These are phyloP conservation scores for Eupithecia centaureata DNA, from an alignment of 2,888 invertebrate species.

Conservation along the genomic window DNA sequence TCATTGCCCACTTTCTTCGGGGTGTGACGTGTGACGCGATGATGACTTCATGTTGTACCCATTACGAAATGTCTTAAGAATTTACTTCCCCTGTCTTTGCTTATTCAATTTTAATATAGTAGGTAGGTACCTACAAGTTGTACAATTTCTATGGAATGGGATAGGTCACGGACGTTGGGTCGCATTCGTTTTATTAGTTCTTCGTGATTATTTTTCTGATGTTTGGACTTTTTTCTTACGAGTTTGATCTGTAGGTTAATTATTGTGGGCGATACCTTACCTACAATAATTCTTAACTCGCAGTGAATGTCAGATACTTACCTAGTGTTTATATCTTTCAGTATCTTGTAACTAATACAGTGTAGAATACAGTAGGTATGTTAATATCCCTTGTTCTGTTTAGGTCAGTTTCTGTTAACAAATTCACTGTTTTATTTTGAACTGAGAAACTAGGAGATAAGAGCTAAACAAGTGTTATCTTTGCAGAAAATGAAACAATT, in stretches of 20 bases:
- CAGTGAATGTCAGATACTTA: background rate
- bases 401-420: too few relatives aligned
- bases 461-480: background rate
- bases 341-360: background rate
- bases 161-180: background rate
- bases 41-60: constrained; percentile 28
- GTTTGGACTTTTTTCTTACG: background rate
- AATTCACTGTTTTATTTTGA: background rate
- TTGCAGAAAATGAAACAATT: constrained; percentile 70
- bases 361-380: too few relatives aligned
- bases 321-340: background rate
- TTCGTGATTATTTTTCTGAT: background rate
- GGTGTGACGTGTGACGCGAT: constrained; percentile 22
- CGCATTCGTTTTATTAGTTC: background rate
- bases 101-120: too few relatives aligned
- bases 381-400: too few relatives aligned
- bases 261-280: background rate
- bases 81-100: constrained; percentile 11
- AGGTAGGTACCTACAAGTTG: too few relatives aligned
- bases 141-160: too few relatives aligned
- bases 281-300: background rate
- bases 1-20: constrained; percentile 30
- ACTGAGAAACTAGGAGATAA: background rate
- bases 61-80: constrained; percentile 15
- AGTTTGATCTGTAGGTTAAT: background rate